Evolutionary conservation across 2,797 vertebrate species (phyloP).

Genomic region (Oophaga sylvatica): DNA sequence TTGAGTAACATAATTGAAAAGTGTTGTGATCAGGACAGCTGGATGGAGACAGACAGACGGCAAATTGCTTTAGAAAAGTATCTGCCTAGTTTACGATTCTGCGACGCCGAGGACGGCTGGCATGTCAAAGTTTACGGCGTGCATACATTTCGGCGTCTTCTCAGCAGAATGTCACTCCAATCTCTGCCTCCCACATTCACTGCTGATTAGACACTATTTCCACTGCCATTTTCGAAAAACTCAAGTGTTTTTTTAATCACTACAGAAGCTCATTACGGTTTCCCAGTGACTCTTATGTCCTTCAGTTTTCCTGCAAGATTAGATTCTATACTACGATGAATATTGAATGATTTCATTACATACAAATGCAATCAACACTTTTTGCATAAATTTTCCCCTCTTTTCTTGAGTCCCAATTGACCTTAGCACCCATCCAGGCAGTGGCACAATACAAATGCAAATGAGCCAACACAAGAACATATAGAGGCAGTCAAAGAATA

Average conservation of each 20-base stretch:
- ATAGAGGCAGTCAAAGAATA: conserved; percentile 68
- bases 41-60: conserved; percentile 66
- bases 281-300: conserved; percentile 83
- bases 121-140: conserved; percentile 75
- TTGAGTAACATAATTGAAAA: conserved; percentile 67
- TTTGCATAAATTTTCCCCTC: conserved; percentile 83
- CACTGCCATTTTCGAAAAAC: conserved; percentile 80
- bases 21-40: conserved; percentile 75
- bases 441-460: conserved; percentile 86
- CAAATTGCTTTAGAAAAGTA: conserved; percentile 73
- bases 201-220: conserved; percentile 88
- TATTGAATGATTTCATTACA: conserved; percentile 88
- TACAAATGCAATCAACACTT: conserved; percentile 88
- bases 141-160: conserved; percentile 77
- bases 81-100: conserved; percentile 71
- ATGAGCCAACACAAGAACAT: conserved; percentile 75
- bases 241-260: conserved; percentile 90
- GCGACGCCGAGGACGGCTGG: conserved; percentile 69
- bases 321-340: conserved; percentile 85
- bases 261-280: conserved; percentile 85
- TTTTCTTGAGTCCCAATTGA: conserved; percentile 87
- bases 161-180: conserved; percentile 78
- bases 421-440: conserved; percentile 80
- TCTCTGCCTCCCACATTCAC: conserved; percentile 81
- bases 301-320: conserved; percentile 84